These are phyloP conservation scores for Lutjanus campechanus DNA, from an alignment of 2,797 vertebrate genomes.

Conservation along the genomic window DNA sequence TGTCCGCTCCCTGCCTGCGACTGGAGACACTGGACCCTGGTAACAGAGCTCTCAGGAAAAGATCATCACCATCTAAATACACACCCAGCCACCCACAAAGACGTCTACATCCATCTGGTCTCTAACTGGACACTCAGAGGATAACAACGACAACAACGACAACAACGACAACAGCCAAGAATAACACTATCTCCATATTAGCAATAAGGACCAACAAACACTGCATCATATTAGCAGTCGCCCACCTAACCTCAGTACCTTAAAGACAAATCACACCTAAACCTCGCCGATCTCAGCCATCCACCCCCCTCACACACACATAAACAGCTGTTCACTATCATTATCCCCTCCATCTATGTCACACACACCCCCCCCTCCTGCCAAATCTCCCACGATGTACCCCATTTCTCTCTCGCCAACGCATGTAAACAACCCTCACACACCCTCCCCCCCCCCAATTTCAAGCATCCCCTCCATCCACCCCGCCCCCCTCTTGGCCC, in stretches of 20 bases:
- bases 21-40: constrained; percentile 81
- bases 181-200: constrained; percentile 30
- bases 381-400: constrained; percentile 69
- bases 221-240: background rate
- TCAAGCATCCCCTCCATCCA: constrained; percentile 61
- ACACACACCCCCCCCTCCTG: constrained; percentile 38
- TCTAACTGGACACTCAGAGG: constrained; percentile 42
- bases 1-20: constrained; percentile 73
- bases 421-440: constrained; percentile 76
- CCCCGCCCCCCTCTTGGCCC: constrained; percentile 46
- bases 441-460: constrained; percentile 61
- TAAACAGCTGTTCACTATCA: constrained; percentile 79
- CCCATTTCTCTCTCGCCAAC: constrained; percentile 72
- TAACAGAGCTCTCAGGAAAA: constrained; percentile 81
- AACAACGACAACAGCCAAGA: constrained; percentile 7
- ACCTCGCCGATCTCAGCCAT: constrained; percentile 35
- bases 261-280: constrained; percentile 60
- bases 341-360: constrained; percentile 78
- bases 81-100: constrained; percentile 69
- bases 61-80: constrained; percentile 79
- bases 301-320: constrained; percentile 44
- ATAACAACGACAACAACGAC: constrained; percentile 43
- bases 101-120: constrained; percentile 61
- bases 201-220: constrained; percentile 8
- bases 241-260: constrained; percentile 32